A percentile compares a stretch with the other conserved stretches of the same genome.
These are phyloP conservation scores for Erethizon dorsatum DNA, from an alignment of 2,797 vertebrate genomes.

Conservation along the genomic window DNA sequence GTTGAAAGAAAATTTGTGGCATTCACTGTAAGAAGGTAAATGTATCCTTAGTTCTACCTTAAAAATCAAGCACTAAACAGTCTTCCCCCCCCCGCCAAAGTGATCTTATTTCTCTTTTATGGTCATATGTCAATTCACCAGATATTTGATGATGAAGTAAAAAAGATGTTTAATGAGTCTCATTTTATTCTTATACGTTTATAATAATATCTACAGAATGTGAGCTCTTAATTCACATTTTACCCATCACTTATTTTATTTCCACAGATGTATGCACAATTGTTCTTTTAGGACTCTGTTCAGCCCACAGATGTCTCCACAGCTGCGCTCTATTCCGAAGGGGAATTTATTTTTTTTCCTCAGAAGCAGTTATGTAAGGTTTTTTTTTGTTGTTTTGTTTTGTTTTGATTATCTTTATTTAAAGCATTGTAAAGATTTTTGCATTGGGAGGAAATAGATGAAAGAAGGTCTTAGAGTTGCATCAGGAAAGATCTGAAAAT, in stretches of 20 bases:
- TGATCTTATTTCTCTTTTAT: constrained; percentile 57
- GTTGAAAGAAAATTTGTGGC: neutral
- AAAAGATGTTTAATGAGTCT: constrained; percentile 66
- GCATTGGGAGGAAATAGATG: neutral
- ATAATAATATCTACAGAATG: constrained; percentile 62
- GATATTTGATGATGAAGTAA: constrained; percentile 44
- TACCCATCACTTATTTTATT: constrained; percentile 83
- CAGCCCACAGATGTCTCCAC: constrained; percentile 83
- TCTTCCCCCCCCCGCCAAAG: neutral
- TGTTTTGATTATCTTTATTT: constrained; percentile 55
- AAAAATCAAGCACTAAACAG: neutral
- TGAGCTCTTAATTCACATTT: constrained; percentile 79
- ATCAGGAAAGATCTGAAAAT: constrained; percentile 32
- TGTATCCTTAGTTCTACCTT: neutral
- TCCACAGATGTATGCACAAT: constrained; percentile 81
- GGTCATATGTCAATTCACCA: constrained; percentile 34
- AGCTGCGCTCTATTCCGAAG: constrained; percentile 80
- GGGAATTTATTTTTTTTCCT: constrained; percentile 31
- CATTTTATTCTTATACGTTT: constrained; percentile 69
- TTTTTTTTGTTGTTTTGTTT: constrained; percentile 71
- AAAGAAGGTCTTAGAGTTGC: constrained; percentile 17
- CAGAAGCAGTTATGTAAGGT: constrained; percentile 68
- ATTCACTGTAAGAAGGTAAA: neutral
- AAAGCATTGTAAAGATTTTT: constrained; percentile 5
- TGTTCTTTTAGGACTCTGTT: constrained; percentile 81